Conservation (phyloP, 2,797 vertebrate species). For the Pteronotus mesoamericanus region DNA sequence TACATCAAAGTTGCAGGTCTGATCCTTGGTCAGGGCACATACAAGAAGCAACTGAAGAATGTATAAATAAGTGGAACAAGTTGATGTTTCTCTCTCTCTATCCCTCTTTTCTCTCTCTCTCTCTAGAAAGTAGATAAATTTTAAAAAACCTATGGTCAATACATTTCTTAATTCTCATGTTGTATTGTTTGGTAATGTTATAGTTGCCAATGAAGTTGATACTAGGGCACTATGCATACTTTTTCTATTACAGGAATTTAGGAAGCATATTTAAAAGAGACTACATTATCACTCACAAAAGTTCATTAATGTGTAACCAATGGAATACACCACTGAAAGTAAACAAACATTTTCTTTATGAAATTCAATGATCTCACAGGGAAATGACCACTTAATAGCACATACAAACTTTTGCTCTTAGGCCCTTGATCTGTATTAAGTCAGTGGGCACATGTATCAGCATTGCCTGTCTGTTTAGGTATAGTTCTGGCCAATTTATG, state of each 20-base stretch:
- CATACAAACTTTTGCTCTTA: background rate
- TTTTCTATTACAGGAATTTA: background rate
- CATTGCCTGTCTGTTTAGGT: background rate
- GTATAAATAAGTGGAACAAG: background rate
- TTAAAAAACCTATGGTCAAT: background rate
- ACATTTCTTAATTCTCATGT: background rate
- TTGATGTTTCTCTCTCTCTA: background rate
- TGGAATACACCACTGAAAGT: background rate
- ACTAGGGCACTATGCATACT: background rate
- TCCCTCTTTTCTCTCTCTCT: background rate
- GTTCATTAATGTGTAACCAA: background rate
- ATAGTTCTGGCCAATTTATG: background rate
- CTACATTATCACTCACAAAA: background rate
- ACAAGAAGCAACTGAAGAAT: background rate
- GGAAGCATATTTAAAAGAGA: background rate
- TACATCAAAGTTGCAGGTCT: background rate
- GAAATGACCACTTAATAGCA: background rate
- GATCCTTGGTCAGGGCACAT: background rate
- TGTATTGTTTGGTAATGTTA: background rate
- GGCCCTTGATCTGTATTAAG: background rate
- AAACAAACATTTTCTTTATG: background rate
- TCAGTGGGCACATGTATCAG: background rate
- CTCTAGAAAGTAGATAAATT: background rate
- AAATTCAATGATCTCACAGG: background rate
- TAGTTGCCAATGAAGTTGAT: background rate